These are phyloP conservation scores for Tetraneura akinire DNA, from an alignment of 1,140 invertebrate species.

Conservation along the genomic window DNA sequence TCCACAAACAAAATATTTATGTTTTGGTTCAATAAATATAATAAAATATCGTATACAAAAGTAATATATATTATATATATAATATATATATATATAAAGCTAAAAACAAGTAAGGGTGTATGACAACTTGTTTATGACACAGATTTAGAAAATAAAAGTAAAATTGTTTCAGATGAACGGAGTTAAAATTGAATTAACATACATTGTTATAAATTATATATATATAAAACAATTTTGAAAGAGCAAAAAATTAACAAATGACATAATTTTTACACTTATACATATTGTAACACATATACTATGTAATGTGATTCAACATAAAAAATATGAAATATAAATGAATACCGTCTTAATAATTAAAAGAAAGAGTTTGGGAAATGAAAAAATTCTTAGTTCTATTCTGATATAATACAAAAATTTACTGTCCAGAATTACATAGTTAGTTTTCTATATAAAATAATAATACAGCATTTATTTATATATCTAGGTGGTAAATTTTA, in stretches of 20 bases:
- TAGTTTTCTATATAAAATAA: conserved; percentile 35
- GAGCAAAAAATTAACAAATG: too few relatives aligned
- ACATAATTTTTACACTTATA: too few relatives aligned
- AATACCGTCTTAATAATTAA: too few relatives aligned
- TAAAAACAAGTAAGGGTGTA: conserved; percentile 10
- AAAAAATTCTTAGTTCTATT: conserved; percentile 39
- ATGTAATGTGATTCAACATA: too few relatives aligned
- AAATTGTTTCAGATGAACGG: too few relatives aligned
- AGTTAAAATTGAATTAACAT: too few relatives aligned
- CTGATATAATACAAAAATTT: conserved; percentile 41
- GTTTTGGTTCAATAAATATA: conserved; percentile 15
- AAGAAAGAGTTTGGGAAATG: background rate
- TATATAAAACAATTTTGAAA: too few relatives aligned
- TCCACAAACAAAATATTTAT: conserved; percentile 7
- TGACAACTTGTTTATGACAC: background rate
- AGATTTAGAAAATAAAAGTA: too few relatives aligned
- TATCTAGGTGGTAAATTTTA: conserved; percentile 43
- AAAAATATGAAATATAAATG: too few relatives aligned
- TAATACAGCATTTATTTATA: conserved; percentile 44
- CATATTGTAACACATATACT: too few relatives aligned
- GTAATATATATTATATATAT: conserved; percentile 28
- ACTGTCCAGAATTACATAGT: background rate
- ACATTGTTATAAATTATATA: too few relatives aligned
- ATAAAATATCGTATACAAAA: conserved; percentile 48
- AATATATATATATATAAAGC: conserved; percentile 14